A percentile compares a stretch with the other conserved stretches of the same genome.
Conservation (phyloP, 2,888 invertebrate genomes). For the Flabesymbios commensalis region DNA sequence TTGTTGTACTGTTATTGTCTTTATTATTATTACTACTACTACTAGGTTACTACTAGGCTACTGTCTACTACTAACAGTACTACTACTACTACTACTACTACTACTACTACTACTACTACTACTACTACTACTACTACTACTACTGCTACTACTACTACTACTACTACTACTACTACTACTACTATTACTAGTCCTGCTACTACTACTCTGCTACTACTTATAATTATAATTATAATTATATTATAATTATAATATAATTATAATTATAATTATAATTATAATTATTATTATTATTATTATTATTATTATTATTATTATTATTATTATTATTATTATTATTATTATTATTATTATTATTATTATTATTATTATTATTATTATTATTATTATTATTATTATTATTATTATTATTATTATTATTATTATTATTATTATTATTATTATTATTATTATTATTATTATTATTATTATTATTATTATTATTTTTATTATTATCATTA, state of each 20-base stretch:
- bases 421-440: not conserved
- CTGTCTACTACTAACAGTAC: conserved; percentile 16
- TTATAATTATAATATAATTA: too few relatives aligned
- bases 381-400: not conserved
- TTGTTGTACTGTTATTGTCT: too few relatives aligned
- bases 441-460: too few relatives aligned
- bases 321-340: not conserved
- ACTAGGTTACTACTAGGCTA: conserved; percentile 33
- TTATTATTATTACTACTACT: conserved; percentile 39
- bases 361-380: not conserved
- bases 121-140: conserved; percentile 23
- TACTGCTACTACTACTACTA: conserved; percentile 23
- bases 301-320: conserved; percentile 3
- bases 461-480: too few relatives aligned
- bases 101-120: conserved; percentile 21
- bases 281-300: conserved; percentile 15
- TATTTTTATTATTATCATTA: too few relatives aligned
- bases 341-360: not conserved
- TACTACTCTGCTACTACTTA: too few relatives aligned
- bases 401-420: not conserved
- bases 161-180: conserved; percentile 21
- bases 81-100: conserved; percentile 22
- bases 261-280: too few relatives aligned
- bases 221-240: conserved; percentile 5
- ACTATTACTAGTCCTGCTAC: conserved; percentile 18